Percentiles rank a stretch among this genome's conserved stretches.
phyloP scores from a whole-genome alignment of 2,888 invertebrate species.

The Polydesmus complanatus region DNA sequence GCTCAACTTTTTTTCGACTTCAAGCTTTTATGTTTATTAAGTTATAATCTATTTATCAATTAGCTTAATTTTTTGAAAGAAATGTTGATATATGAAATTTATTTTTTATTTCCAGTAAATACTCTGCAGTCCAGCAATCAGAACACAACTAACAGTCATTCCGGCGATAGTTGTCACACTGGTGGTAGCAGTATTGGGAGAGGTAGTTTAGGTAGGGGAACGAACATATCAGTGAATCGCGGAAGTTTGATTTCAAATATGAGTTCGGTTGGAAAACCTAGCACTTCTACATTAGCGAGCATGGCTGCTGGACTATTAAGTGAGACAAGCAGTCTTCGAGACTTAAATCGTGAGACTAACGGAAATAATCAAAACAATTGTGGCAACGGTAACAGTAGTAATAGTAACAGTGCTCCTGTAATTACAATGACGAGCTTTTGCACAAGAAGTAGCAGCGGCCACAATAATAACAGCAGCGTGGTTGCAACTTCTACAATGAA shows the following conservation, averaged over 20 bases:
- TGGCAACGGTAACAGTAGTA: constrained; percentile 2
- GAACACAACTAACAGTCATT: constrained; percentile 43
- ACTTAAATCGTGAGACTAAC: constrained; percentile 11
- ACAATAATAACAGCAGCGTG: constrained; percentile 11
- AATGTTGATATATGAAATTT: neutral
- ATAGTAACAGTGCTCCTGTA: constrained; percentile 7
- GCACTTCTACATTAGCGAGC: constrained; percentile 68
- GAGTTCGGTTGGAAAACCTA: constrained; percentile 57
- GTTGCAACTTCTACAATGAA: neutral
- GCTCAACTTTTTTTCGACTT: neutral
- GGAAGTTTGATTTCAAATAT: constrained; percentile 63
- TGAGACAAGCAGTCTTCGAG: constrained; percentile 18
- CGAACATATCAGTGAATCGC: constrained; percentile 52
- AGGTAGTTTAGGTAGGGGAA: constrained; percentile 46
- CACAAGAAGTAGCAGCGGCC: constrained; percentile 17
- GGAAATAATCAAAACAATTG: constrained; percentile 4
- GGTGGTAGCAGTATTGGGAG: constrained; percentile 36
- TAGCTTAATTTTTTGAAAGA: neutral
- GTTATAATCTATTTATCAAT: neutral
- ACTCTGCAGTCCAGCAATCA: constrained; percentile 28
- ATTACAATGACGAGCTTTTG: constrained; percentile 10
- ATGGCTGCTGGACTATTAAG: constrained; percentile 46
- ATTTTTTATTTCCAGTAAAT: constrained; percentile 11
- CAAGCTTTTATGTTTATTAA: neutral
- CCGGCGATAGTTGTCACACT: constrained; percentile 32